A percentile compares a stretch with the other conserved stretches of the same genome.
phyloP scores from a whole-genome alignment of 1,140 invertebrate species.

The Nasonia giraulti region DNA sequence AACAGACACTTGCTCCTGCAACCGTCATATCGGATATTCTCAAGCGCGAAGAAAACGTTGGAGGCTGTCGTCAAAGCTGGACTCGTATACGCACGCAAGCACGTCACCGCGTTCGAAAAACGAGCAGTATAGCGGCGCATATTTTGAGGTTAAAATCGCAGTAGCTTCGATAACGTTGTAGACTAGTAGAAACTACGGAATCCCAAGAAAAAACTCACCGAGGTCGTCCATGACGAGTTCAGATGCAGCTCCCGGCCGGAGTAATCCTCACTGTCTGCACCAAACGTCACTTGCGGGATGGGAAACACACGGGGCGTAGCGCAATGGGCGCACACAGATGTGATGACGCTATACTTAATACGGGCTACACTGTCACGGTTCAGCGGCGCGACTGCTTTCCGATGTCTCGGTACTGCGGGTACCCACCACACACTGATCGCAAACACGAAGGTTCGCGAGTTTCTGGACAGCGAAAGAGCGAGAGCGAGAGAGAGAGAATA shows the following conservation, averaged over 20 bases:
- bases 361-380: constrained; percentile 20
- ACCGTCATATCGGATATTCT: too few relatives aligned
- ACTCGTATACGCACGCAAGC: too few relatives aligned
- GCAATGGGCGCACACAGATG: neutral
- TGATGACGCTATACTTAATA: neutral
- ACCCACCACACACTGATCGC: neutral
- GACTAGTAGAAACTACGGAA: neutral
- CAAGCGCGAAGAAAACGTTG: neutral
- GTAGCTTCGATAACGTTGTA: neutral
- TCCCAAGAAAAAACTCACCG: constrained; percentile 22
- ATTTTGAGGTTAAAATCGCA: constrained; percentile 44
- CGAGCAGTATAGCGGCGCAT: neutral
- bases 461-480: neutral
- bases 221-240: constrained; percentile 47
- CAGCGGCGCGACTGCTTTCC: neutral
- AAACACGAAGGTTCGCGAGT: neutral
- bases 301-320: neutral
- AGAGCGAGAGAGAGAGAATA: too few relatives aligned
- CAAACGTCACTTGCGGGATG: neutral
- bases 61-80: too few relatives aligned
- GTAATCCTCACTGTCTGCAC: neutral
- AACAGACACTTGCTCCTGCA: too few relatives aligned
- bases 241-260: neutral
- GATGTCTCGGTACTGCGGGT: neutral
- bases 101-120: too few relatives aligned